These are phyloP conservation scores for Anhinga rufa DNA, from an alignment of 2,113 vertebrate species.

Conservation along the genomic window DNA sequence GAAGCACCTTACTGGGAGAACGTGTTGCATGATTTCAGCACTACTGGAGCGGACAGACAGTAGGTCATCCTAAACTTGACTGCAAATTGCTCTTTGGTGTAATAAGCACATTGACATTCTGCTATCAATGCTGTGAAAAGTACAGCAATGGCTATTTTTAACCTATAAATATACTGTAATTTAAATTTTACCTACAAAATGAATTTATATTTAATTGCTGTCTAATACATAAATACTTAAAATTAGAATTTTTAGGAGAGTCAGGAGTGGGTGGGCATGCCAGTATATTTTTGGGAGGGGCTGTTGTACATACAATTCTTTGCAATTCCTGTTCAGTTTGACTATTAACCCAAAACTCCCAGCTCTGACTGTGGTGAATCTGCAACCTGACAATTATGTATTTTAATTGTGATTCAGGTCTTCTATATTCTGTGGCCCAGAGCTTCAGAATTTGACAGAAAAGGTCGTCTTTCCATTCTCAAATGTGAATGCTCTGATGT, in stretches of 20 bases:
- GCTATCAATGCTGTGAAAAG: conserved; percentile 46
- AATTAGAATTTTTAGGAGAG: conserved; percentile 41
- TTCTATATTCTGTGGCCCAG: background rate
- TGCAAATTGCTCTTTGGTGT: conserved; percentile 54
- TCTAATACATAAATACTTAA: conserved; percentile 61
- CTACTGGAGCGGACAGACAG: background rate
- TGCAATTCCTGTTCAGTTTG: background rate
- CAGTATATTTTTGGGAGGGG: background rate
- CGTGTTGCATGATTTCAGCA: background rate
- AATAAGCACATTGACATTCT: conserved; percentile 58
- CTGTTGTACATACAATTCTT: conserved; percentile 21
- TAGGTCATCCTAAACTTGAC: conserved; percentile 25
- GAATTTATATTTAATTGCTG: conserved; percentile 67
- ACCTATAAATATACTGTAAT: conserved; percentile 64
- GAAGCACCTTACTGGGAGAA: conserved; percentile 64
- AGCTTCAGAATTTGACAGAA: conserved; percentile 25
- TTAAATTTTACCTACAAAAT: conserved; percentile 68
- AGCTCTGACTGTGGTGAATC: background rate
- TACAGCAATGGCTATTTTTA: conserved; percentile 60
- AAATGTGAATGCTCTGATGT: conserved; percentile 33
- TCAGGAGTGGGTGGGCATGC: background rate
- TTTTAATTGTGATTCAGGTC: background rate
- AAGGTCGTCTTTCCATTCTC: background rate
- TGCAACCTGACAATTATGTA: background rate
- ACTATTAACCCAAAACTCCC: conserved; percentile 1